A percentile compares a stretch with the other conserved stretches of the same genome.
These are phyloP conservation scores for Spinibarbus caldwelli DNA, from an alignment of 2,797 vertebrate species.

Conservation along the genomic window DNA sequence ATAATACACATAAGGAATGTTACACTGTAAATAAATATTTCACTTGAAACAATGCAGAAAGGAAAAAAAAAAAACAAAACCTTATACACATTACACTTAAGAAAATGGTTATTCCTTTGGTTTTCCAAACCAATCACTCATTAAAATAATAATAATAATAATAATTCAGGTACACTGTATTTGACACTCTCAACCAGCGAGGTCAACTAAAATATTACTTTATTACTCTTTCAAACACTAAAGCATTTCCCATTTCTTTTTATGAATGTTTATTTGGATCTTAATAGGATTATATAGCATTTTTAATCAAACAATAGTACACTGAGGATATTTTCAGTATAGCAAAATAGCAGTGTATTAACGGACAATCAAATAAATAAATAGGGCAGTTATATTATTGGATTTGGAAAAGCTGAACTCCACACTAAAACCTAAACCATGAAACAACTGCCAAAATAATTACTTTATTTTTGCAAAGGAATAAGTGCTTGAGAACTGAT, in stretches of 20 bases:
- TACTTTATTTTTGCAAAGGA: neutral
- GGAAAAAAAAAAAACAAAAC: too few relatives aligned
- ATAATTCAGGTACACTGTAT: neutral
- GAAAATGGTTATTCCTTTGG: neutral
- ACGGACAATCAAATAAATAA: neutral
- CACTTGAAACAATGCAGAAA: constrained; percentile 3
- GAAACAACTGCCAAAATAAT: neutral
- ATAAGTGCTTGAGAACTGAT: neutral
- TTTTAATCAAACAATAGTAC: neutral
- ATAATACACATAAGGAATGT: constrained; percentile 10
- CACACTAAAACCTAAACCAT: neutral
- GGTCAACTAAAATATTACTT: neutral
- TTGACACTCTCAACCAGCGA: neutral
- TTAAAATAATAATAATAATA: too few relatives aligned
- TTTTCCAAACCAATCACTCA: neutral
- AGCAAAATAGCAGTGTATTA: neutral
- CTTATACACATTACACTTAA: neutral
- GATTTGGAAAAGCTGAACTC: neutral
- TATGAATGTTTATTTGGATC: neutral
- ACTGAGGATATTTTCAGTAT: neutral
- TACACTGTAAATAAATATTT: constrained; percentile 4
- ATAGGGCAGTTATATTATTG: neutral
- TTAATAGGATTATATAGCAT: neutral
- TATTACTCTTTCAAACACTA: neutral
- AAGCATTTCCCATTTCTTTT: neutral